These are phyloP conservation scores for Hippocampus barbouri DNA, from an alignment of 2,113 vertebrate genomes.

Conservation along the genomic window DNA sequence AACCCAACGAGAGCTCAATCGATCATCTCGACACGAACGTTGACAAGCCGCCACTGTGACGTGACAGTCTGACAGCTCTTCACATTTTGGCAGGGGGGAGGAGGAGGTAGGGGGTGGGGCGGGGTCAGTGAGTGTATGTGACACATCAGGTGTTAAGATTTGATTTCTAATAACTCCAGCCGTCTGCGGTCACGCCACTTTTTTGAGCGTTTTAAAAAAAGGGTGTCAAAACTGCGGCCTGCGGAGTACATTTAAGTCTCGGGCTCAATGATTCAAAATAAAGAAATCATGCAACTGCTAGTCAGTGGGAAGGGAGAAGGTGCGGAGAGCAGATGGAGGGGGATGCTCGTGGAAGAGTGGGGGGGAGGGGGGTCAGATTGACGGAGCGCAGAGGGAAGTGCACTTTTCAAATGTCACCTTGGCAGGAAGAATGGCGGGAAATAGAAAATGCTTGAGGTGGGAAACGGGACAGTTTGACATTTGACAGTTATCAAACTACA, in stretches of 20 bases:
- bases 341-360: slow-evolving; percentile 29
- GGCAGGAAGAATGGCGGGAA: slow-evolving; percentile 44
- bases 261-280: too few species aligned
- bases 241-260: too few species aligned
- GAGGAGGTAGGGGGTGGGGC: too few species aligned
- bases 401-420: slow-evolving; percentile 72
- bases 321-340: slow-evolving; percentile 28
- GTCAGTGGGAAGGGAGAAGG: slow-evolving; percentile 5
- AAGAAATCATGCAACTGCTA: background rate
- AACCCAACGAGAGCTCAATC: slow-evolving; percentile 27
- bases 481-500: slow-evolving; percentile 11
- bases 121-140: slow-evolving; percentile 18
- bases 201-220: slow-evolving; percentile 15
- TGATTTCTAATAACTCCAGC: too few species aligned
- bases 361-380: slow-evolving; percentile 47
- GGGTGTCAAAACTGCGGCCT: slow-evolving; percentile 2
- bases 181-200: too few species aligned
- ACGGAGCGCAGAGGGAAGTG: slow-evolving; percentile 54
- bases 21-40: slow-evolving; percentile 53
- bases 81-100: slow-evolving; percentile 5
- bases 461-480: slow-evolving; percentile 13
- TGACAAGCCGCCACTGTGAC: slow-evolving; percentile 47
- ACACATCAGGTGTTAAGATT: slow-evolving; percentile 38
- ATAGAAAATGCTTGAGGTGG: slow-evolving; percentile 20
- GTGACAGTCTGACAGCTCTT: slow-evolving; percentile 30